Percentiles rank a stretch among this genome's conserved stretches.
These are phyloP conservation scores for Brachionus plicatilis DNA, from an alignment of 1,140 invertebrate genomes.

Conservation along the genomic window DNA sequence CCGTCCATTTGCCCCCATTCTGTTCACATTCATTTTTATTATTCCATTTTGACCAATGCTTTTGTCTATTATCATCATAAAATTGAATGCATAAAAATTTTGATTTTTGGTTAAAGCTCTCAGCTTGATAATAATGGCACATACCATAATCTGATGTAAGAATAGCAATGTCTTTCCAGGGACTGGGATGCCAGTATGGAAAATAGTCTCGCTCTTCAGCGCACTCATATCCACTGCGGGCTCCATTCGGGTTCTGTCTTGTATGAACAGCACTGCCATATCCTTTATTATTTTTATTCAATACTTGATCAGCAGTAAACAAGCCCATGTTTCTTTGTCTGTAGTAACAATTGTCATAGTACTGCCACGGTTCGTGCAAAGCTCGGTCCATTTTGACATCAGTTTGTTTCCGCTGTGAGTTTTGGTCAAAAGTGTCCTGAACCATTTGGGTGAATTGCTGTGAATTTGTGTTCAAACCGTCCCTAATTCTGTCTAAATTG, in stretches of 20 bases:
- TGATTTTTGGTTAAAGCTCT: slow-evolving; percentile 51
- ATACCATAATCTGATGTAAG: slow-evolving; percentile 50
- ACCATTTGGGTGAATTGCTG: slow-evolving; percentile 44
- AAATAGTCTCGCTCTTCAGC: slow-evolving; percentile 55
- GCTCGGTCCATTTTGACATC: slow-evolving; percentile 45
- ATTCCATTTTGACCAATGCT: slow-evolving; percentile 38
- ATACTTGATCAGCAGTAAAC: slow-evolving; percentile 54
- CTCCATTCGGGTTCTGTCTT: slow-evolving; percentile 52
- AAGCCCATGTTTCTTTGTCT: slow-evolving; percentile 52
- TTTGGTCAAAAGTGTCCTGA: slow-evolving; percentile 43
- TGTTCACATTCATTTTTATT: slow-evolving; percentile 8
- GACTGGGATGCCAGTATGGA: slow-evolving; percentile 55
- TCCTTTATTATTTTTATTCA: slow-evolving; percentile 49
- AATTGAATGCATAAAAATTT: slow-evolving; percentile 50
- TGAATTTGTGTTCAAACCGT: slow-evolving; percentile 47
- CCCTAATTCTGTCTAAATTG: slow-evolving; percentile 42
- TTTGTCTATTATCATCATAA: slow-evolving; percentile 42
- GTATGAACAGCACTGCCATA: slow-evolving; percentile 55
- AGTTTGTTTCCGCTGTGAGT: slow-evolving; percentile 44
- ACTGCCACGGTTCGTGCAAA: slow-evolving; percentile 53
- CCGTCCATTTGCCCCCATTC: slow-evolving; percentile 36
- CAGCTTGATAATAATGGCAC: slow-evolving; percentile 48
- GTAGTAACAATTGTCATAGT: slow-evolving; percentile 52
- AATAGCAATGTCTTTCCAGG: slow-evolving; percentile 53
- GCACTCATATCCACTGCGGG: slow-evolving; percentile 53